Base-by-base conservation (phyloP, 1,140 invertebrate species). In the Drosophila erecta region DNA sequence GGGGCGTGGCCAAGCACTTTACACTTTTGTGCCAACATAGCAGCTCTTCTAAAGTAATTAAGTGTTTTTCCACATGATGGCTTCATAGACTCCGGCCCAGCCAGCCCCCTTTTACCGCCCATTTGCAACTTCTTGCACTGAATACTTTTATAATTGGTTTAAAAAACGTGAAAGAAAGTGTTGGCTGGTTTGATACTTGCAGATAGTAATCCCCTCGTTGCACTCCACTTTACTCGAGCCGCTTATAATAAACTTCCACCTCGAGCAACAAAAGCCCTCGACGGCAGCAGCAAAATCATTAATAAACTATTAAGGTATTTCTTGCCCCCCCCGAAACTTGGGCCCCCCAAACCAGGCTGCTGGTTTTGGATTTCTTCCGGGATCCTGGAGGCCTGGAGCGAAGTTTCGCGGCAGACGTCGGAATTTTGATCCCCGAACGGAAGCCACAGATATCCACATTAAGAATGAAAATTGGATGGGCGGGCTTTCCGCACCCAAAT, bases 91-190 rank as follows among this genome's bases (percentile, higher is more conserved):
- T 74, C 54, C 50, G 14, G 73, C 59, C 55, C 44, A 55, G 70
- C 78, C 44, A 47, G 1, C 61, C 22, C 50, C 40, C 8, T 7
- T 20, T 20, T 17, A 12, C 43, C 27, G 15, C 51, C 72, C 58
- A 69, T 61, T 58, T 49, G 61, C 66, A 62, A 46, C 49, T 64
- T 69, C 70, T 50, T 56, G 50, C 59, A 65, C 66, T 56, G 76
- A 84, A 85, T 84, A 79, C 83, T 87, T 86, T 89, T 87, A 89
- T 87, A 87, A 87, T 87, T 87, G 83, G 83, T 87, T 87, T 89
- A 87, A 87, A 86, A 87, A 87, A 86, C 79, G 83, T 75, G 59
- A 67, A 76, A 81, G 70, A 86, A 86, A 86, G 78, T 86, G 83
- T 81, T 86, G 69, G 67, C 74, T 79, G 75, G 69, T 76, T 79